phyloP scores from a whole-genome alignment of 2,113 vertebrate species.

The Hassar affinis region DNA sequence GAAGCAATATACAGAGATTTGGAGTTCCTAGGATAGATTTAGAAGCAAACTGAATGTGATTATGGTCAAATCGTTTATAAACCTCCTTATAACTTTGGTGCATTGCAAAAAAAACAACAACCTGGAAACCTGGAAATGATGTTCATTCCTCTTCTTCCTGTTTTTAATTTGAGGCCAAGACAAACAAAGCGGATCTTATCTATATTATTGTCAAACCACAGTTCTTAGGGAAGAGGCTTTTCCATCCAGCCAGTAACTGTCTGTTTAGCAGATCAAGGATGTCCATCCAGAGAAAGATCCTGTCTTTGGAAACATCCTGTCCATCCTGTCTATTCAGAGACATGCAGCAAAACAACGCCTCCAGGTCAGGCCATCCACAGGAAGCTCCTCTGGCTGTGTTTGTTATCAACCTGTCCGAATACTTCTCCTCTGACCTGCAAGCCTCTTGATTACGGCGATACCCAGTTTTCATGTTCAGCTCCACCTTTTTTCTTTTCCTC shows the following conservation, averaged over 20 bases:
- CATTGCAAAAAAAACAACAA: not conserved
- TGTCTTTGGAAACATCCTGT: constrained; percentile 2
- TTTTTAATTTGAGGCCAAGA: constrained; percentile 57
- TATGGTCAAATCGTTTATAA: constrained; percentile 37
- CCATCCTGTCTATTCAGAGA: constrained; percentile 56
- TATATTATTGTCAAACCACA: constrained; percentile 43
- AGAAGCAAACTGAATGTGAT: constrained; percentile 35
- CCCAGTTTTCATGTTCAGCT: constrained; percentile 42
- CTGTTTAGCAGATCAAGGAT: constrained; percentile 66
- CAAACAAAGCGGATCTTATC: constrained; percentile 69
- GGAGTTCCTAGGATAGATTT: constrained; percentile 24
- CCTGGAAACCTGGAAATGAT: not conserved
- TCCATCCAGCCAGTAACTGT: constrained; percentile 42
- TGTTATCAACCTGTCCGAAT: constrained; percentile 31
- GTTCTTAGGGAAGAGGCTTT: constrained; percentile 60
- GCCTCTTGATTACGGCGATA: constrained; percentile 49
- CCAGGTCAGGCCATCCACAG: constrained; percentile 48
- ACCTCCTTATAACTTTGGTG: not conserved
- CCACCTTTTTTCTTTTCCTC: constrained; percentile 21
- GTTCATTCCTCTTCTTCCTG: constrained; percentile 24
- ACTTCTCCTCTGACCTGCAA: constrained; percentile 54
- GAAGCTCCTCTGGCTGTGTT: constrained; percentile 49
- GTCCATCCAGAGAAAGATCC: constrained; percentile 61
- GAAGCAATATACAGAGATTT: constrained; percentile 41
- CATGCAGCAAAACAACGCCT: constrained; percentile 25